Evolutionary conservation across 2,888 invertebrate genomes (phyloP), one percentile per base, ranked within the genome.

Genomic region (Muscina levida): DNA sequence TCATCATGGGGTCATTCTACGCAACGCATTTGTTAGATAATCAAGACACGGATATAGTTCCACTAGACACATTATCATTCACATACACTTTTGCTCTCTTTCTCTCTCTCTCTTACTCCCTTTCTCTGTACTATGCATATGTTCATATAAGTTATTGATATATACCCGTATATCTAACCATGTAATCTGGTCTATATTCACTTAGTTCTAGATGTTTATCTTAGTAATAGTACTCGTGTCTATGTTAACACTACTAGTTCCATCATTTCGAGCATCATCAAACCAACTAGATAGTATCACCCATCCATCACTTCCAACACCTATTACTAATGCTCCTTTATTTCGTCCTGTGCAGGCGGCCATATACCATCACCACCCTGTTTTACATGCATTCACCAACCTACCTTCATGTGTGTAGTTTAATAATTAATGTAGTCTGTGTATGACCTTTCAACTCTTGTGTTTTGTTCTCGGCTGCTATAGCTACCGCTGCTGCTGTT

Each of bases 391-490:
- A n/a, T n/a, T n/a, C n/a, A n/a, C 8, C 31, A 31, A 5, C 31
- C 31, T 5, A 31, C 31, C 3, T 31, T 31, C 56, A 22, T 76
- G 19, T n/a, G 11, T 31, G 4, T 65, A 51, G 26, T 51, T 53
- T 53, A 37, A 37, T 39, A 46, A 56, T 26, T 56, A 24, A 73
- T 53, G 56, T 66, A 56, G 19, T 72, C 22, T 59, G 70, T 78
- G 65, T 73, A 72, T 68, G 77, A 75, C 74, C 62, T 72, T 72
- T 77, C 26, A 74, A 46, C 48, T 72, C 19, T 75, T 68, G 4
- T 68, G 42, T 44, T n/a, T 67, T 37, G 26, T 46, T 67, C 19
- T 59, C 62, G 59, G 59, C 59, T 72, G 76, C 78, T 79, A 51
- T 59, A 19, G 13, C 39, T 72, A 1, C 53, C 62, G 26, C 13